Evolutionary conservation across 2,888 invertebrate genomes (phyloP).

Genomic region (Lithosia quadra): DNA sequence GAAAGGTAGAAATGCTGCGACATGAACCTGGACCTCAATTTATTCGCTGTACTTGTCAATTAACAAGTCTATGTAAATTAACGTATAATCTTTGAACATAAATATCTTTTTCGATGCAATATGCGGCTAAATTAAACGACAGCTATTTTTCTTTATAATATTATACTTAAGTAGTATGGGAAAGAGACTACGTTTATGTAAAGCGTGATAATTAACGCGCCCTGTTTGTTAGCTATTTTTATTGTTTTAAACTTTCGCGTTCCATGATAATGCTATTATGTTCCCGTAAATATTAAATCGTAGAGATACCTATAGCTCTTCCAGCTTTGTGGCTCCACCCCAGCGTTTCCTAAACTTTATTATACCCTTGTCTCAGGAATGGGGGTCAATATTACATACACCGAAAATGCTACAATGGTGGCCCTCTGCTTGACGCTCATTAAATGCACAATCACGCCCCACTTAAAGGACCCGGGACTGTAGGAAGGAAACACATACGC

Average conservation of each 20-base stretch:
- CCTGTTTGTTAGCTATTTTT: no score
- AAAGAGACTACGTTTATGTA: not conserved
- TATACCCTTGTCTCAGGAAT: not conserved
- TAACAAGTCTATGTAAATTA: constrained; percentile 35
- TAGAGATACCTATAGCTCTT: not conserved
- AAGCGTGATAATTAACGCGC: not conserved
- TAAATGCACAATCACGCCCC: no score
- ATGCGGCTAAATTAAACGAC: constrained; percentile 14
- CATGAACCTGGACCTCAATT: constrained; percentile 39
- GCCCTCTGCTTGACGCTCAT: no score
- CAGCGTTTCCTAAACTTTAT: not conserved
- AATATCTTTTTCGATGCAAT: constrained; percentile 14
- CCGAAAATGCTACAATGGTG: no score
- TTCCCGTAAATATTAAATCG: no score
- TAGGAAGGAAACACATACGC: no score
- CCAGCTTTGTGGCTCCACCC: not conserved
- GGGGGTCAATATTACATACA: no score
- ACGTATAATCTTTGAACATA: constrained; percentile 29
- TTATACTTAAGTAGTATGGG: not conserved
- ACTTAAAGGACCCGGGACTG: no score
- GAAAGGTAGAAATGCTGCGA: constrained; percentile 49
- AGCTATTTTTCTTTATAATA: constrained; percentile 11
- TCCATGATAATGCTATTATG: no score
- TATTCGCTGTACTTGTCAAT: constrained; percentile 50
- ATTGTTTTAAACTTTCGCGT: no score